phyloP scores from a whole-genome alignment of 1,140 invertebrate species.

The Cyclina sinensis region DNA sequence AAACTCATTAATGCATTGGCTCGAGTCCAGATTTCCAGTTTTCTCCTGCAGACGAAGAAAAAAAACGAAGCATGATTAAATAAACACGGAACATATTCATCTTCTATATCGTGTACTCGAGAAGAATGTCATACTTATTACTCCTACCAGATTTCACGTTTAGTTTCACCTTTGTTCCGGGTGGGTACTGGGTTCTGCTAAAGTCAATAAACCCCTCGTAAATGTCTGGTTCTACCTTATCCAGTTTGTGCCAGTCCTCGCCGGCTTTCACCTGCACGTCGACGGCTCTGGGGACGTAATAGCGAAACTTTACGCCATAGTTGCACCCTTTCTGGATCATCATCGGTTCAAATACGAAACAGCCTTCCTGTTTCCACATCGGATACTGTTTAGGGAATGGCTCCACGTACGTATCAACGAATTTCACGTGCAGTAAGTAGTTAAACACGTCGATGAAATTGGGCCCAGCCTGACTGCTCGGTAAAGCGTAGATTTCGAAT shows the following conservation, averaged over 20 bases:
- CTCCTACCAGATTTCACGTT: conserved; percentile 79
- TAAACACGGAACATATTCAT: neutral
- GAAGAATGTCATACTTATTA: conserved; percentile 81
- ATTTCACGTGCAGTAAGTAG: conserved; percentile 83
- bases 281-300: conserved; percentile 81
- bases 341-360: conserved; percentile 83
- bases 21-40: neutral
- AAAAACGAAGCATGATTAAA: neutral
- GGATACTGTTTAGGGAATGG: conserved; percentile 86
- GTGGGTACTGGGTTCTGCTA: conserved; percentile 72
- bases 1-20: conserved; percentile 12
- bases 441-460: conserved; percentile 86
- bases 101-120: conserved; percentile 82
- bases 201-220: conserved; percentile 83
- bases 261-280: conserved; percentile 84
- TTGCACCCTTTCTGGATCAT: conserved; percentile 75
- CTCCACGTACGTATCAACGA: conserved; percentile 72
- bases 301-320: conserved; percentile 78
- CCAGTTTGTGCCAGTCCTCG: conserved; percentile 85
- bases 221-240: conserved; percentile 75
- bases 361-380: conserved; percentile 86
- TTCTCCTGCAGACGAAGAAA: neutral
- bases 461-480: conserved; percentile 82
- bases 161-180: conserved; percentile 80
- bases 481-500: conserved; percentile 86